Evolutionary conservation across 1,140 invertebrate genomes (phyloP), one percentile per base, ranked within the genome.

Genomic region (Leguminivora glycinivorella): DNA sequence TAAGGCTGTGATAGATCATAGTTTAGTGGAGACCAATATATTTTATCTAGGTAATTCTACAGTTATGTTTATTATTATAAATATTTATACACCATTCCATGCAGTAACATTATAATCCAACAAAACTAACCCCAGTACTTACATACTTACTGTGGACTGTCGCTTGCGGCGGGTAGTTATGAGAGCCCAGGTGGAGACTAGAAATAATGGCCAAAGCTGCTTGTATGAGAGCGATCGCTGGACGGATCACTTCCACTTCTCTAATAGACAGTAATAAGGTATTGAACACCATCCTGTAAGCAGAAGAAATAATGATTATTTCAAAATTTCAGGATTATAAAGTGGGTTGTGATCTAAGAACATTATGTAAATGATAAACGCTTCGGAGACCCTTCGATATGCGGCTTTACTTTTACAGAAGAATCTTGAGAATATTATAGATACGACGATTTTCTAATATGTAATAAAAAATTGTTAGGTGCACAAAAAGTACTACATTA

Each of bases 101-200:
- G 4, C 19, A 10, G n/a, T n/a, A n/a, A n/a, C n/a, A 4, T 56
- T 12, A 56, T 22, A 19, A 56, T 22, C 22, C 22, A 22, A 56
- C 22, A 56, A 56, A 56, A 2, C 2, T 56, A 24, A 56, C 3
- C 9, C 52, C 17, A 19, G 52, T 56, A 22, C 52, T 56, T 56
- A 56, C 17, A 19, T 24, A 67, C 56, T 58, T 25, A 58, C 56
- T 12, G 24, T 58, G 25, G 14, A 58, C 56, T 24, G 12, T 58
- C 2, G 56, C 56, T 58, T 58, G 56, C n/a, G 56, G 24, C 19
- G 56, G 56, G 56, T 58, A 58, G 24, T 58, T 14, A 12, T 58
- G 56, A 14, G 56, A 58, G 9, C 56, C 56, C 6, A 58, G 24
- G 26, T 58, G 56, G 3, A 58, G 12, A 7, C 24, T 25, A 25